Evolutionary conservation across 1,140 invertebrate species (phyloP), one percentile per base, ranked within the genome.

Genomic region (Drosophila quadrilineata): DNA sequence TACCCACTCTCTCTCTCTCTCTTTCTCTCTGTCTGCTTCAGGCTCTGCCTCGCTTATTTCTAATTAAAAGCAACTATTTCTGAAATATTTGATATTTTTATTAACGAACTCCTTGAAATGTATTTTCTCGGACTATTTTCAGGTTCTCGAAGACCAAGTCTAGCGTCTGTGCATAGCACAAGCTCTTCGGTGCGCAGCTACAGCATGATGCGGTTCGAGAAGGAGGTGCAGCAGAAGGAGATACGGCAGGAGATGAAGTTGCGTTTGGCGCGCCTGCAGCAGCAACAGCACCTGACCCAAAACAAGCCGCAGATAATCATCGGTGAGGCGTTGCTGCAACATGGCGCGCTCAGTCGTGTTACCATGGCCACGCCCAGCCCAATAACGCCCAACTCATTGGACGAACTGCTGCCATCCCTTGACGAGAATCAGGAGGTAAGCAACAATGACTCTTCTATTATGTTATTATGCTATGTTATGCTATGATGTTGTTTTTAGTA

Each of bases 101-200:
- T 14, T 14, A 3, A 16, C 22, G 12, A 21, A 35, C 5, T 6
- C 17, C 35, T 9, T 50, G 17, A 0, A 21, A 12, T 21, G 21
- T 29, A 6, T 26, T 36, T 26, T 33, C 3, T 19, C 22, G 3
- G n/a, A 3, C 36, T 12, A 4, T 17, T 67, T 73, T 4, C 62
- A 96, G 95, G 94, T 92, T 95, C 95, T 77, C 92, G 95, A 91
- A 93, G 94, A 91, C 94, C 94, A 90, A 95, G 94, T 92, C 90
- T 95, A 91, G 94, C 93, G 58, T 95, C 95, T 50, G 91, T 95
- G 65, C 94, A 95, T 87, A 95, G 95, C 91, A 94, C 93, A 70
- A 93, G 93, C 53, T 95, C 93, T 28, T 96, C 95, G 24, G 93
- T 95, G 43, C 92, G 93, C 74, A 95, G 94, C 89, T 96, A 94